Base-by-base conservation (phyloP, 2,888 invertebrate species). In the Brassicogethes aeneus region DNA sequence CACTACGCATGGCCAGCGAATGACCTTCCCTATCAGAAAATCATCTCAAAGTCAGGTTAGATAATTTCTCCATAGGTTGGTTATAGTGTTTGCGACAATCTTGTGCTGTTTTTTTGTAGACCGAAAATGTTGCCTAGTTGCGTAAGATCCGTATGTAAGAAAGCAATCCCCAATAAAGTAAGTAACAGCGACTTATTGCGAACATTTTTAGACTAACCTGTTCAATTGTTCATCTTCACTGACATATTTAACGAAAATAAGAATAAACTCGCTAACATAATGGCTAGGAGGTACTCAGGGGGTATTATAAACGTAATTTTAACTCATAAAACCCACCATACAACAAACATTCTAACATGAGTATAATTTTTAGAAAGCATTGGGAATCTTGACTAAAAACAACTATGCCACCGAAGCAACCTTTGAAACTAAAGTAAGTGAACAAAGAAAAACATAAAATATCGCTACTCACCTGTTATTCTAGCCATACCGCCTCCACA, bases 401-500 rank as follows among this genome's bases (percentile, higher is more conserved):
- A 77, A 74, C 55, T 80, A 77, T 50, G 75, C 75, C 46, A 74
- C 74, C 3, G 80, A 80, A 62, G 77, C 77, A 3, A 68, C 70
- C 8, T 80, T 78, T 55, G 79, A 80, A 64, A 75, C 76, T 7
- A 71, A 76, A 71, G 76, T 76, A 53, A 54, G 46, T 44, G 10
- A 7, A 23, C 5, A 23, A 7, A 23, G 5, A 32, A 10, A 32
- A 10, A 13, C 13, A 32, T 12, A 13, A 32, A n/a, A 8, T 12
- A 29, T 15, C 12, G 16, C 15, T 29, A 16, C 23, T 13, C 15
- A 16, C 5, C 5, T 12, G 14, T 13, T 12, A 32, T 54, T 48
- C 2, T 38, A 95, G 85, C 90, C 92, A 13, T 97, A 75, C 66
- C 86, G 90, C 67, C 75, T 96, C 41, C 94, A 96, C 70, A 88